Percentiles rank a stretch among this genome's conserved stretches.
phyloP scores from a whole-genome alignment of 2,113 vertebrate genomes.

The Elephas maximus region DNA sequence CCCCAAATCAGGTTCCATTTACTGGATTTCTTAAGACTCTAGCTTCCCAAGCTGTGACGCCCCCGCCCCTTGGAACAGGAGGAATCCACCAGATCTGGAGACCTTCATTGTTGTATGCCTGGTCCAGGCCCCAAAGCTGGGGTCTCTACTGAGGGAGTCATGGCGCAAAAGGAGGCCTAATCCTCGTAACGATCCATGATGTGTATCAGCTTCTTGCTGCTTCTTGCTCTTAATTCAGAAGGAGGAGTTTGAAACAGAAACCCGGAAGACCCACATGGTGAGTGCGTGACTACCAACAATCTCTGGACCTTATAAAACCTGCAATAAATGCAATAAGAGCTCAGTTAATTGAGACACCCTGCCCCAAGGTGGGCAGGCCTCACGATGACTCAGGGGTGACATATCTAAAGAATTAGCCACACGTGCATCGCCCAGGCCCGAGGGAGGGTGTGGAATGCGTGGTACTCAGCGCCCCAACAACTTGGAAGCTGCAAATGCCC shows the following conservation, averaged over 20 bases:
- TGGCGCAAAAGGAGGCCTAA: background rate
- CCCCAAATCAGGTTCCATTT: background rate
- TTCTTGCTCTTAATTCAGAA: background rate
- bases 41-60: background rate
- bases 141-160: background rate
- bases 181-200: rapidly evolving
- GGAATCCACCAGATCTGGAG: background rate
- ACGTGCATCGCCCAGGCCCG: background rate
- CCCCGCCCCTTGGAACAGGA: background rate
- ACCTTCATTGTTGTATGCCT: background rate
- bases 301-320: background rate
- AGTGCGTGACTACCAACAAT: background rate
- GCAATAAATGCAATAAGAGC: background rate
- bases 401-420: background rate
- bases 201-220: background rate
- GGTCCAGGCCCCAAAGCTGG: background rate
- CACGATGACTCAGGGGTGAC: too few relatives aligned
- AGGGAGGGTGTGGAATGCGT: background rate
- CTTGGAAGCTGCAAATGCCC: background rate
- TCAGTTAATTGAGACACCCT: background rate
- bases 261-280: background rate
- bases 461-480: background rate
- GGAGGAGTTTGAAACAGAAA: background rate
- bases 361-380: background rate
- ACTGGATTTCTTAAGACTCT: background rate